phyloP scores from a whole-genome alignment of 2,888 invertebrate species.

The Melanostoma mellinum region DNA sequence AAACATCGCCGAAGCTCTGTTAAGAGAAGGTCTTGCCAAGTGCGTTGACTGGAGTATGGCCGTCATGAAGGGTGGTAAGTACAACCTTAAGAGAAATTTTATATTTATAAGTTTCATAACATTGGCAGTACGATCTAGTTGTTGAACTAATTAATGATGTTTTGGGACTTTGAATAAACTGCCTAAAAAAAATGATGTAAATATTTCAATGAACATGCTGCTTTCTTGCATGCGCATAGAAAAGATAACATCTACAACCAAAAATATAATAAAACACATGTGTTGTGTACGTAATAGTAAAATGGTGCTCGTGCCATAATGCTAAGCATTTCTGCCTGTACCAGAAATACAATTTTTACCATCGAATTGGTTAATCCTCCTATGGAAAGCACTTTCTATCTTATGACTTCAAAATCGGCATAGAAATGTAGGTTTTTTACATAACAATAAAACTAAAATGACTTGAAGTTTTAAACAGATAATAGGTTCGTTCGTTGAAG shows the following conservation, averaged over 20 bases:
- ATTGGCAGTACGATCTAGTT: slow-evolving; percentile 64
- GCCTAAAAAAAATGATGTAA: slow-evolving; percentile 43
- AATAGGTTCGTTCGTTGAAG: too few species aligned
- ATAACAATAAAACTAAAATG: too few species aligned
- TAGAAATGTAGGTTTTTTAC: too few species aligned
- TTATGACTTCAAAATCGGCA: too few species aligned
- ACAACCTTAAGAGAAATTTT: background rate
- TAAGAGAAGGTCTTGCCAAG: slow-evolving; percentile 95
- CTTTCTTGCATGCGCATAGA: background rate
- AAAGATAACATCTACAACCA: background rate
- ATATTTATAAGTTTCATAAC: too few species aligned
- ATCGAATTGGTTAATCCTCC: too few species aligned
- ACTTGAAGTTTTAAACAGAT: too few species aligned
- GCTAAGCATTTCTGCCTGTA: too few species aligned
- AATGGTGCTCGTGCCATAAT: too few species aligned
- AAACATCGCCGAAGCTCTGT: slow-evolving; percentile 96
- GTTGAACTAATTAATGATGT: slow-evolving; percentile 24
- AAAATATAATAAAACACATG: background rate
- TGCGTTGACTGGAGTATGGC: slow-evolving; percentile 97
- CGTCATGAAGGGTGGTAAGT: slow-evolving; percentile 86
- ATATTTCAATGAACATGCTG: background rate
- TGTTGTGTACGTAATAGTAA: too few species aligned
- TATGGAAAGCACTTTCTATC: too few species aligned
- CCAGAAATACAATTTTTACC: too few species aligned
- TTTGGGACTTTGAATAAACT: slow-evolving; percentile 58